These are phyloP conservation scores for Aromia moschata DNA, from an alignment of 2,888 invertebrate species.

Conservation along the genomic window DNA sequence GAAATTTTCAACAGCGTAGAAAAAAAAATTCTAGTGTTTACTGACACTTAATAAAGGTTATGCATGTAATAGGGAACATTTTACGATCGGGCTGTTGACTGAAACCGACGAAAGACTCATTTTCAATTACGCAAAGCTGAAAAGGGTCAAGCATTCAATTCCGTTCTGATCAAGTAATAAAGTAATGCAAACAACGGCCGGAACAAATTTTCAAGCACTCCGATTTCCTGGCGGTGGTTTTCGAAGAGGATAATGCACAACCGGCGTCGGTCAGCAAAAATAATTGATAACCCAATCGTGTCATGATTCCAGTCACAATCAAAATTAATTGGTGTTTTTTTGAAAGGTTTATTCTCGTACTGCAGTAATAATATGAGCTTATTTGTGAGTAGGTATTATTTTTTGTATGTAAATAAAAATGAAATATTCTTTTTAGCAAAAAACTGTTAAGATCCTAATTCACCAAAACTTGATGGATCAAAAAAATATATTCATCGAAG, in stretches of 20 bases:
- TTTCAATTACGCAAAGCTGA: neutral
- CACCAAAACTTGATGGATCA: no score
- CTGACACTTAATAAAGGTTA: neutral
- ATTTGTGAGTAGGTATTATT: no score
- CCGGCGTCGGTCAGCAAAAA: neutral
- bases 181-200: neutral
- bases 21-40: no score
- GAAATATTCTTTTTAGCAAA: no score
- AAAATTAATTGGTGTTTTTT: neutral
- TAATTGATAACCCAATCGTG: neutral
- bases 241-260: neutral
- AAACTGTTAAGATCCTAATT: no score
- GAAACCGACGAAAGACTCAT: neutral
- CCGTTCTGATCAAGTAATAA: neutral
- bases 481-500: no score
- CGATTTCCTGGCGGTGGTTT: neutral
- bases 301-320: neutral
- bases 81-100: neutral
- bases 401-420: no score
- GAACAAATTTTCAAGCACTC: neutral
- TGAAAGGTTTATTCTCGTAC: neutral
- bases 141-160: neutral
- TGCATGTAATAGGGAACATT: neutral
- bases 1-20: no score
- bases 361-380: no score